phyloP scores from a whole-genome alignment of 2,797 vertebrate genomes.

The Enteromius argenteus region DNA sequence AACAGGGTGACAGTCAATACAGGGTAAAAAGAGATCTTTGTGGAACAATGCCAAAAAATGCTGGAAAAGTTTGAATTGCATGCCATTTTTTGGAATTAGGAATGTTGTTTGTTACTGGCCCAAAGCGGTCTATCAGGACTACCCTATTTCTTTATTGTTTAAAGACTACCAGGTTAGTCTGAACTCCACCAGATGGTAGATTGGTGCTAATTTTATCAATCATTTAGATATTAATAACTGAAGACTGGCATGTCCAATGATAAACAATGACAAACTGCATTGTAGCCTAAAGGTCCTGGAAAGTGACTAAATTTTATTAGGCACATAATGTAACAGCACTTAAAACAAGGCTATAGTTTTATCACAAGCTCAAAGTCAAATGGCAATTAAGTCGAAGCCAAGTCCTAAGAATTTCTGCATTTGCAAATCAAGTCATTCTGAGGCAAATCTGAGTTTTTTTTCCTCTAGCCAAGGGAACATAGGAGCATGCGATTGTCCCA shows the following conservation, averaged over 20 bases:
- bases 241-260: background rate
- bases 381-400: background rate
- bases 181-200: background rate
- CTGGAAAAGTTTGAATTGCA: background rate
- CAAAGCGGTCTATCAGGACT: background rate
- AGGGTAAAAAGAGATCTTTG: background rate
- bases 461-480: background rate
- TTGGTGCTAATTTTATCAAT: background rate
- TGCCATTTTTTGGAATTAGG: background rate
- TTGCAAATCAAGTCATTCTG: background rate
- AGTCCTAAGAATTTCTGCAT: background rate
- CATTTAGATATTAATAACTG: background rate
- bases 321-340: background rate
- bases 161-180: background rate
- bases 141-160: background rate
- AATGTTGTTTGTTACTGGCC: background rate
- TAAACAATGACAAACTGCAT: background rate
- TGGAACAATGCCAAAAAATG: background rate
- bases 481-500: background rate
- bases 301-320: background rate
- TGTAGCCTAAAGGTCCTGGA: background rate
- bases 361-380: background rate
- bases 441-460: conserved; percentile 2
- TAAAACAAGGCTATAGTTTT: background rate
- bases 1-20: background rate